These are phyloP conservation scores for Corythaeola cristata DNA, from an alignment of 2,113 vertebrate genomes.

Conservation along the genomic window DNA sequence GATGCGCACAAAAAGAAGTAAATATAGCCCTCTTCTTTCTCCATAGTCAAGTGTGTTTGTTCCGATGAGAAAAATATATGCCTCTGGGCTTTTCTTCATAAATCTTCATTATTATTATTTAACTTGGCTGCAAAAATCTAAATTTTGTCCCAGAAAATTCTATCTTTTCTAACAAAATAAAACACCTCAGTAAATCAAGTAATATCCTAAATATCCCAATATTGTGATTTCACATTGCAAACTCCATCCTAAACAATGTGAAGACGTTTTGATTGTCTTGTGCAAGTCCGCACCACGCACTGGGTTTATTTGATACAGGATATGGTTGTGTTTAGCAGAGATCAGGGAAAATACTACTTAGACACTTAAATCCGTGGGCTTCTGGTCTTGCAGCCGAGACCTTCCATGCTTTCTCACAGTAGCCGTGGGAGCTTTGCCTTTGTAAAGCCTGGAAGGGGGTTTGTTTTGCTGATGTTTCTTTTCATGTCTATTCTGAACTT, in stretches of 20 bases:
- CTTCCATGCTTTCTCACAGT: background rate
- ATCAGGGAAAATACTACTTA: background rate
- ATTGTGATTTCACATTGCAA: background rate
- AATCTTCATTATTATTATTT: background rate
- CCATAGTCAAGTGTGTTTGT: background rate
- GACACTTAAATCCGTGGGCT: background rate
- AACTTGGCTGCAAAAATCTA: background rate
- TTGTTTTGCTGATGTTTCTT: background rate
- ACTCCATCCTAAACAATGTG: background rate
- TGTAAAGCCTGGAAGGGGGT: background rate
- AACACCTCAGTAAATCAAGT: background rate
- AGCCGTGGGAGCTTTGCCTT: background rate
- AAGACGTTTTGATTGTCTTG: background rate
- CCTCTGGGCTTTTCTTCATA: background rate
- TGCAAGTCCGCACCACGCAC: background rate
- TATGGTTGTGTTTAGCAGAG: background rate
- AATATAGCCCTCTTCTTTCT: background rate
- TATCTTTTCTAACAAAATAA: background rate
- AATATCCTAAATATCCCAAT: background rate
- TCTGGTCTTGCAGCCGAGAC: background rate
- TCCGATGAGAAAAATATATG: background rate
- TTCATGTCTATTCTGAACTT: background rate
- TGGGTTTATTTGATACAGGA: background rate
- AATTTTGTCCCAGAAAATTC: background rate
- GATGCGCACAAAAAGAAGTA: background rate